Base-by-base conservation (phyloP, 2,113 vertebrate species). In the Hemicordylus capensis region DNA sequence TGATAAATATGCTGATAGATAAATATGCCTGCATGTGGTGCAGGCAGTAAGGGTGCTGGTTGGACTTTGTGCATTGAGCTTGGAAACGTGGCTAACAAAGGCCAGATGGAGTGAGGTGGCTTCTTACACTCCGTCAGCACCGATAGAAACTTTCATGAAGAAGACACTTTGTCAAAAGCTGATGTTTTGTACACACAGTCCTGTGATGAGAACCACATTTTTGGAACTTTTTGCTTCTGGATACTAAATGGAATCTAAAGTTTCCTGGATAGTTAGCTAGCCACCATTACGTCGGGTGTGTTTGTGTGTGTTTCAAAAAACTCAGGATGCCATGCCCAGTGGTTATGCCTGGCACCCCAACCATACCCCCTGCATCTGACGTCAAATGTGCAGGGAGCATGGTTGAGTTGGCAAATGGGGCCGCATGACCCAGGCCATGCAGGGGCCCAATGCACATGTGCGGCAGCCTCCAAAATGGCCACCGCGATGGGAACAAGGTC, bases 101-200 rank as follows among this genome's bases (percentile, higher is more conserved):
- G 85, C 92, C 94, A 95, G 93, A 95, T 95, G 93, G 91, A 88
- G 88, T n/a, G 81, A 85, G 80, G 75, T 90, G 48, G 56, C 92
- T 88, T 91, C 89, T 90, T 91, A 94, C 87, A 86, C 86, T 93
- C 86, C 66, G 81, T 20, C 86, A 75, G 90, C 54, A 78, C 48
- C 86, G 31, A 79, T 51, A 75, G 64, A 67, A 88, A 91, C 90
- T 76, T 85, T 81, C 89, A 88, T 81, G 86, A 80, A 80, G 61
- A 11, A 12, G 2, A 51, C 3, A 31, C 63, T 61, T 84, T 87
- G 91, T 88, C 59, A 3, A 81, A 87, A 80, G 26, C 86, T 89
- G 84, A 79, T 74, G 80, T 80, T 89, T 84, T 76, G 77, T 34
- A 85, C 86, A 85, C 88, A 80, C 28, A 46, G 79, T 46, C 9